Conservation (phyloP, 2,888 invertebrate species). For the Galerucella calmariensis region DNA sequence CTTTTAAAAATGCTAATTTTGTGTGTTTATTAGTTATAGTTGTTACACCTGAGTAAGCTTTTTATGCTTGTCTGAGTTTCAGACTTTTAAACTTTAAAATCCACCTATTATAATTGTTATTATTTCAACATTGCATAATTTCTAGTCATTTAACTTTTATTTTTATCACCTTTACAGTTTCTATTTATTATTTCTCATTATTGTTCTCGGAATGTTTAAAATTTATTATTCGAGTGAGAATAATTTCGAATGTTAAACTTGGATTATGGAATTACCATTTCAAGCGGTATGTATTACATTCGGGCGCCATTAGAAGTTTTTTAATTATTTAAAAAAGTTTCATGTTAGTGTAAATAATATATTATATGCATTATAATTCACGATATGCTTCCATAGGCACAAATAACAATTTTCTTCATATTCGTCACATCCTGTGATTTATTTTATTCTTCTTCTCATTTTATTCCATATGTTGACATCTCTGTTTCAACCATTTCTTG, state of each 20-base stretch:
- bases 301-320: background rate
- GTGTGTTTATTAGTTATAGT: constrained; percentile 34
- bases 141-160: constrained; percentile 21
- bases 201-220: background rate
- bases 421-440: no score
- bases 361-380: background rate
- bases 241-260: background rate
- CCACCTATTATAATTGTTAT: constrained; percentile 30
- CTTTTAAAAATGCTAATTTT: constrained; percentile 45
- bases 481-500: no score
- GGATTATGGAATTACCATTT: constrained; percentile 5
- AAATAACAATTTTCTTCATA: background rate
- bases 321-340: constrained; percentile 9
- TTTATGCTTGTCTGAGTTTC: constrained; percentile 38
- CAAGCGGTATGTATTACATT: background rate
- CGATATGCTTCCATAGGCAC: background rate
- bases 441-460: no score
- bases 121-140: constrained; percentile 27
- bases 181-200: constrained; percentile 18
- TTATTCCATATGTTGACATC: no score
- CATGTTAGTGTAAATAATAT: background rate
- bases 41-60: constrained; percentile 39
- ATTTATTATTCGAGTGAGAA: constrained; percentile 5
- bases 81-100: constrained; percentile 41
- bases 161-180: constrained; percentile 20